phyloP scores from a whole-genome alignment of 1,140 invertebrate genomes.

The Phortica variegata region DNA sequence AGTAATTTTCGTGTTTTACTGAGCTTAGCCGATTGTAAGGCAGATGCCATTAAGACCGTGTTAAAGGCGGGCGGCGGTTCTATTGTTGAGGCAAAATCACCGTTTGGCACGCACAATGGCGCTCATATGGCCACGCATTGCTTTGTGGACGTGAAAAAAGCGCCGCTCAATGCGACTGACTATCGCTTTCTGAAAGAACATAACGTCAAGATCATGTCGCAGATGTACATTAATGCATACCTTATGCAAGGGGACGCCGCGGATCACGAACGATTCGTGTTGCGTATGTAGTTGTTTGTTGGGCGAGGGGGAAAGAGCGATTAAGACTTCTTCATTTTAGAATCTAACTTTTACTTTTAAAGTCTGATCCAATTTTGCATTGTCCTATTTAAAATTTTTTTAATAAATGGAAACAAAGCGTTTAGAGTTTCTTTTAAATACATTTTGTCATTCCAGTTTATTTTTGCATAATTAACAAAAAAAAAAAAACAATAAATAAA shows the following conservation, averaged over 20 bases:
- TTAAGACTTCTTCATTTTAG: too few species aligned
- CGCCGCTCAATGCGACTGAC: slow-evolving; percentile 25
- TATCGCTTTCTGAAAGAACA: slow-evolving; percentile 19
- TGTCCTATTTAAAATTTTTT: too few species aligned
- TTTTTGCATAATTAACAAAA: slow-evolving; percentile 21
- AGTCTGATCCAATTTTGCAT: too few species aligned
- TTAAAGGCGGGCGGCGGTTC: slow-evolving; percentile 71
- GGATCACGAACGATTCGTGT: slow-evolving; percentile 32
- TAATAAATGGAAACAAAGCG: background rate
- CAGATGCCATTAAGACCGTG: slow-evolving; percentile 67
- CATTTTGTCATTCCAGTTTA: slow-evolving; percentile 25
- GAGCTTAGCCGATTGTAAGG: slow-evolving; percentile 65
- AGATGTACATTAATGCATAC: slow-evolving; percentile 47
- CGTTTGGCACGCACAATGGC: slow-evolving; percentile 25
- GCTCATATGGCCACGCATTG: slow-evolving; percentile 36
- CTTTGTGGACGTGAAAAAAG: slow-evolving; percentile 42
- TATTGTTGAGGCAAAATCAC: slow-evolving; percentile 60
- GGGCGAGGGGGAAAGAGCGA: too few species aligned
- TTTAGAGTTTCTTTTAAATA: slow-evolving; percentile 2
- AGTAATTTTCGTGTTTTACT: slow-evolving; percentile 69
- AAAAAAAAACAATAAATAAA: slow-evolving; percentile 18
- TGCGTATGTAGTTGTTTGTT: slow-evolving; percentile 11
- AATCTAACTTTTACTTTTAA: too few species aligned
- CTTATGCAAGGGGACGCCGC: slow-evolving; percentile 41
- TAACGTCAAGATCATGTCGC: slow-evolving; percentile 34